Conservation (phyloP, 2,797 vertebrate species). For the Pachyuromys duprasi region DNA sequence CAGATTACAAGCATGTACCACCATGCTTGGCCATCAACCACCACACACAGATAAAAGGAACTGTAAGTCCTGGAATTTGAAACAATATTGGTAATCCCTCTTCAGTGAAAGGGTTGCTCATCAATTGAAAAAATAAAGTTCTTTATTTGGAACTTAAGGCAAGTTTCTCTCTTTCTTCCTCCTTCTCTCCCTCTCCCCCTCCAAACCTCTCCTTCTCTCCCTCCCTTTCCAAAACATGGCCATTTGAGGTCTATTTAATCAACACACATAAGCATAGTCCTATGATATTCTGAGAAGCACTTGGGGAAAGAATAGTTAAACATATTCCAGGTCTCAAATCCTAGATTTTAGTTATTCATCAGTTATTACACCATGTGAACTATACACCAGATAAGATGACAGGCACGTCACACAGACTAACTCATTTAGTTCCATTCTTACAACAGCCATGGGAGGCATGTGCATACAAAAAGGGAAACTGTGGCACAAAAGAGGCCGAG, state of each 20-base stretch:
- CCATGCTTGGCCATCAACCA: background rate
- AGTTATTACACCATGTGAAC: background rate
- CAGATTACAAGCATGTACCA: background rate
- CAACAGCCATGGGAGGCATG: background rate
- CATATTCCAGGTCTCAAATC: background rate
- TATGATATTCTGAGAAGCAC: background rate
- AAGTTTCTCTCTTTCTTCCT: background rate
- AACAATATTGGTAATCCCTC: background rate
- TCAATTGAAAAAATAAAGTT: background rate
- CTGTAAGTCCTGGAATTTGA: background rate
- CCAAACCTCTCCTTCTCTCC: no score
- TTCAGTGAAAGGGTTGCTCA: slow-evolving; percentile 12
- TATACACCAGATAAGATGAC: background rate
- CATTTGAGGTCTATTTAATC: slow-evolving; percentile 21
- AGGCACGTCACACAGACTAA: background rate
- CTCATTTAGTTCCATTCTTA: background rate
- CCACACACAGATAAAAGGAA: background rate
- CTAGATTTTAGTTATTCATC: background rate
- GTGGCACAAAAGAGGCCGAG: slow-evolving; percentile 13
- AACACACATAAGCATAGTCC: background rate
- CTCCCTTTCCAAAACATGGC: background rate
- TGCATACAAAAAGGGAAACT: background rate
- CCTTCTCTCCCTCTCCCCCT: background rate
- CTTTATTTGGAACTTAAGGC: slow-evolving; percentile 40
- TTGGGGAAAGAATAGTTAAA: background rate